Base-by-base conservation (phyloP, 2,113 vertebrate species). In the Asarcornis scutulata region DNA sequence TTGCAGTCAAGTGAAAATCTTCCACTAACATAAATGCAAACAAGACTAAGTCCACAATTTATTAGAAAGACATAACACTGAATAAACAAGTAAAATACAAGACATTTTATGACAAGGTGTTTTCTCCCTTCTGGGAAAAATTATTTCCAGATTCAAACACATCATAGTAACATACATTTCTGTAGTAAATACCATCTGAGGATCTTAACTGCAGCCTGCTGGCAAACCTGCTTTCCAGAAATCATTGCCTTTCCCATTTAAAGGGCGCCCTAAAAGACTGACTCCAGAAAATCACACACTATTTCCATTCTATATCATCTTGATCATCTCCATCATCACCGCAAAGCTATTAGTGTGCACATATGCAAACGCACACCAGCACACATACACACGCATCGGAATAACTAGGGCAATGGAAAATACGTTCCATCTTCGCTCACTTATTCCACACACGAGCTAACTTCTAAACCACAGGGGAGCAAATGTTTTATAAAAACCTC, bases 281-380 rank as follows among this genome's bases (percentile, higher is more conserved):
- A 82, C 90, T 97, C 66, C 83, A 92, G 83, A 96, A 96, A 95
- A 94, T 95, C 92, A 73, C 66, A 87, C 44, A 56, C n/a, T 93
- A 71, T 94, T 97, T 94, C 95, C 93, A 82, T 89, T 92, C 86
- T 87, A 29, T 91, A 89, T 96, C 93, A 90, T 96, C 93, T 95
- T 95, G 95, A 93, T 90, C 88, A 78, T 90, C 90, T 95, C 96
- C 66, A 53, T 95, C 96, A 96, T 89, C 91, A 92, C 94, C 71
- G 27, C 87, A 95, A 91, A 94, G 53, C 89, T 96, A 77, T 93
- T 91, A 96, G 71, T 36, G 75, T 59, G 77, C 84, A 94, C 67
- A 91, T 40, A 85, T 55, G 92, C 74, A 88, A 79, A 92, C 83
- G 63, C 93, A 79, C 81, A 96, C 71, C 71, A 89, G 17, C 58